Evolutionary conservation across 2,888 invertebrate genomes (phyloP), one percentile per base, ranked within the genome.

Genomic region (Perizoma affinitatum): DNA sequence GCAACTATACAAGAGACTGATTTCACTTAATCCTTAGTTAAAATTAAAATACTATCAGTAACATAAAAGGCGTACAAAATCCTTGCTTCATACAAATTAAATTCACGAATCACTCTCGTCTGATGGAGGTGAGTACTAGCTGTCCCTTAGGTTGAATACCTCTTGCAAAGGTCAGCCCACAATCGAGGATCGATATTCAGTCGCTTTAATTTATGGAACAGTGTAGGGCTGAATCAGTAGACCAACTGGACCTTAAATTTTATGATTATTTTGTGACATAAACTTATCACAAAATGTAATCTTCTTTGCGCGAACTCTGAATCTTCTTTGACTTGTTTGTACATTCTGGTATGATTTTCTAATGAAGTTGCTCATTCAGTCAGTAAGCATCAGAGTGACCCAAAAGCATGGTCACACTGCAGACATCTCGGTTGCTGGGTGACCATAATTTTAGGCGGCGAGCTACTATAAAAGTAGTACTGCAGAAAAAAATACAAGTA

Each of bases 171-270:
- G 62, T 63, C 62, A 58, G 51, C 48, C 41, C 51, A 43, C 58
- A 55, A 45, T 62, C 52, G 36, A 48, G 38, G 58, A 58, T 62
- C 58, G 58, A 62, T 62, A 54, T 48, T 51, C 45, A 40, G 44
- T 36, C 48, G 36, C 58, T 51, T 44, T 47, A 54, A 55, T 58
- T 63, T 63, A 58, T 48, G 48, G 33, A 33, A 41, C 35, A 58
- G 46, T 44, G 34, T 35, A 22, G 9, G 10, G n/a, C 10, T 34
- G 10, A 5, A 6, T 10, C 53, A 61, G 61, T 40, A 46, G 49
- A 45, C 9, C 38, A n/a, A 44, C 42, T 42, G 10, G 22, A 22
- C 22, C 22, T 3, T 22, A 22, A 2, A 22, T 22, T 2, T 22
- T 22, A 3, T 22, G 22, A 22, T 22, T 22, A 22, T 22, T 22